These are phyloP conservation scores for Cephus nigrinus DNA, from an alignment of 2,888 invertebrate genomes.

Conservation along the genomic window DNA sequence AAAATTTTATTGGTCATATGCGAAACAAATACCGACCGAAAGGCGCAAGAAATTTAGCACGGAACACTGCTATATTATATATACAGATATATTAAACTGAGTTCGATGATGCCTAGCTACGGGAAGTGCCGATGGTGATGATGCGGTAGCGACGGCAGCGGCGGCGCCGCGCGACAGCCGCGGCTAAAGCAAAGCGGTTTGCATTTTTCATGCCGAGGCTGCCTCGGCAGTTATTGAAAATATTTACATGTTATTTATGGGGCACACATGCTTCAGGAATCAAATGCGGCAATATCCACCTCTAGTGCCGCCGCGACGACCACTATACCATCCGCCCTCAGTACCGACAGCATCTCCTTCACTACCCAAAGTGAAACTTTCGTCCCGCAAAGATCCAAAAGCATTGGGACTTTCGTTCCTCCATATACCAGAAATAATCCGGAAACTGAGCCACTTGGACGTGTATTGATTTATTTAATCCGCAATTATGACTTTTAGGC, in stretches of 20 bases:
- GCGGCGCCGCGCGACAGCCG: too few species aligned
- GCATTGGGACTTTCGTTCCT: conserved; percentile 6
- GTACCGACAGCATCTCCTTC: conserved; percentile 1
- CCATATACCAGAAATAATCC: neutral
- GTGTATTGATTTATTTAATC: too few species aligned
- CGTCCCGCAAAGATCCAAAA: neutral
- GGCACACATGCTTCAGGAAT: conserved; percentile 57
- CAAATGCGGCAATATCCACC: conserved; percentile 48
- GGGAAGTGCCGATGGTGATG: conserved; percentile 15
- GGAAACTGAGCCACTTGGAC: too few species aligned
- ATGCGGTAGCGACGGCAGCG: conserved; percentile 15
- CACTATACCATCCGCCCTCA: conserved; percentile 13
- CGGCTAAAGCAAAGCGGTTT: conserved; percentile 56
- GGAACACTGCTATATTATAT: conserved; percentile 37
- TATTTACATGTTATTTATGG: conserved; percentile 65
- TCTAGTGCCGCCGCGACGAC: conserved; percentile 19
- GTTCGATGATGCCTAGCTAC: conserved; percentile 34
- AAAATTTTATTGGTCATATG: conserved; percentile 33
- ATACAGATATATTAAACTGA: conserved; percentile 56
- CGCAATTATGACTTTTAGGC: too few species aligned
- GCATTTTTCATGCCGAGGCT: conserved; percentile 59
- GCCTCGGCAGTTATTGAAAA: conserved; percentile 62
- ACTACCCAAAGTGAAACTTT: too few species aligned
- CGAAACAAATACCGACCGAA: conserved; percentile 56
- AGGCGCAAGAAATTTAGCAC: conserved; percentile 51